These are phyloP conservation scores for Staurois parvus DNA, from an alignment of 2,797 vertebrate genomes.

Conservation along the genomic window DNA sequence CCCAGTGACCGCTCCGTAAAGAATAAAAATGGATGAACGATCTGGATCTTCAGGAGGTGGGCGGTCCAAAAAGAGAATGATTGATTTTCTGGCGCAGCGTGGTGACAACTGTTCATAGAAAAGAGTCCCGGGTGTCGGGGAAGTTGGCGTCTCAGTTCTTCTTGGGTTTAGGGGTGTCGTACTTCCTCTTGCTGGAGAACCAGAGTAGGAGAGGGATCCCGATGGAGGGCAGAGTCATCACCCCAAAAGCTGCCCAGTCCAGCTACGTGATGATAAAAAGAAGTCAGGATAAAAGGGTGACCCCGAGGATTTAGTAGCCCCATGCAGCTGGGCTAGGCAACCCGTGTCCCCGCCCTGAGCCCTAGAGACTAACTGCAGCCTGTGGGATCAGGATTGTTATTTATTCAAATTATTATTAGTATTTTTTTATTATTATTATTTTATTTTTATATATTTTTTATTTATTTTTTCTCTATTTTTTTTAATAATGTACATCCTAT, in stretches of 20 bases:
- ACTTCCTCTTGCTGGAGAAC: constrained; percentile 97
- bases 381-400: too few relatives aligned
- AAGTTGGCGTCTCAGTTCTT: constrained; percentile 82
- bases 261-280: constrained; percentile 74
- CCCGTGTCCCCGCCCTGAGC: too few relatives aligned
- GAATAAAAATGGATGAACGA: too few relatives aligned
- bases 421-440: neutral
- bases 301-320: too few relatives aligned
- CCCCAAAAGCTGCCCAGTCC: constrained; percentile 96
- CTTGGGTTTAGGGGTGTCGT: constrained; percentile 90
- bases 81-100: neutral
- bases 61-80: too few relatives aligned
- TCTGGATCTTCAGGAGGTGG: too few relatives aligned
- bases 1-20: too few relatives aligned
- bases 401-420: neutral
- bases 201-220: constrained; percentile 94
- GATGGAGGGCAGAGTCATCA: constrained; percentile 97
- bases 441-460: too few relatives aligned
- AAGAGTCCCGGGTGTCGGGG: neutral
- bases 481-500: too few relatives aligned
- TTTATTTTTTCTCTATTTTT: too few relatives aligned
- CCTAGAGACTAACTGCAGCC: too few relatives aligned
- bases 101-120: neutral
- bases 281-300: neutral
- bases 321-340: too few relatives aligned